phyloP scores from a whole-genome alignment of 2,113 vertebrate species.

The Tragulus kanchil region DNA sequence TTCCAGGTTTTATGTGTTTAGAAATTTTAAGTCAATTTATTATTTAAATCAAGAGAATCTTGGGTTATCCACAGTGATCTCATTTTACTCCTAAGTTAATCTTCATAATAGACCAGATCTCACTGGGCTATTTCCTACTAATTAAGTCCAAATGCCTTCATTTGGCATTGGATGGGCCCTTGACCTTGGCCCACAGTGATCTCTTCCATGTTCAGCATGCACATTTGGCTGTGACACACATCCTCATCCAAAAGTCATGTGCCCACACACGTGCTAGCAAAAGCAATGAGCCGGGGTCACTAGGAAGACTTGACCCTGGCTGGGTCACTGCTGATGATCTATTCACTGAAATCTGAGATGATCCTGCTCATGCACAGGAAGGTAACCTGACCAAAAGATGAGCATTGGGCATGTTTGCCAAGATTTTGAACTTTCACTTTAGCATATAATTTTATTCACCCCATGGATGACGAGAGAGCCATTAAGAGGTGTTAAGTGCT shows the following conservation, averaged over 20 bases:
- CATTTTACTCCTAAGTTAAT: not conserved
- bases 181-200: not conserved
- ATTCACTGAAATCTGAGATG: fast-evolving
- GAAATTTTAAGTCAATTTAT: not conserved
- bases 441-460: not conserved
- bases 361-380: not conserved
- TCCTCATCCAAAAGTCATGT: not conserved
- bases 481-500: not conserved
- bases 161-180: not conserved
- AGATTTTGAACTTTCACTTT: not conserved
- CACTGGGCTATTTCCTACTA: not conserved
- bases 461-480: not conserved
- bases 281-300: fast-evolving
- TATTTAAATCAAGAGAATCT: not conserved
- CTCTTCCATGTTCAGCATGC: not conserved
- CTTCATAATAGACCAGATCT: not conserved
- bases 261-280: not conserved
- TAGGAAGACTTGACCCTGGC: fast-evolving
- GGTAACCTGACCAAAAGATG: fast-evolving
- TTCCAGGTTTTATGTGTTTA: not conserved
- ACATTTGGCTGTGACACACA: too few species aligned
- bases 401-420: fast-evolving
- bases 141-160: not conserved
- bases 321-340: not conserved
- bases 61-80: not conserved